Conservation (phyloP, 2,113 vertebrate genomes). For the Ptilorrhoa leucosticta region DNA sequence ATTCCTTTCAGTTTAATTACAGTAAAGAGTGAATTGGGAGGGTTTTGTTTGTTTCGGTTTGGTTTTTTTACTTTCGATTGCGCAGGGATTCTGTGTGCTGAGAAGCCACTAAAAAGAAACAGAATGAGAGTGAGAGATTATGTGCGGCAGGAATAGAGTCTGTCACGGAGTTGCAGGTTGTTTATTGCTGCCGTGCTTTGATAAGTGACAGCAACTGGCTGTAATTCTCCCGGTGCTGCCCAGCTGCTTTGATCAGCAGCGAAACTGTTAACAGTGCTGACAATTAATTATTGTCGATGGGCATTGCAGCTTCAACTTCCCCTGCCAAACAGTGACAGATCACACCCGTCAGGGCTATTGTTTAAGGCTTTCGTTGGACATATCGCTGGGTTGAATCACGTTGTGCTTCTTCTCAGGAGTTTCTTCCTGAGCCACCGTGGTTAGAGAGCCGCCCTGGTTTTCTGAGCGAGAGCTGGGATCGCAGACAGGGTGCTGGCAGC, state of each 20-base stretch:
- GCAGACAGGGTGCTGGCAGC: neutral
- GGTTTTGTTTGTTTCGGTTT: neutral
- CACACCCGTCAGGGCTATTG: neutral
- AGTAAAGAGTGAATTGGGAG: neutral
- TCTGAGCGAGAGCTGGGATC: neutral
- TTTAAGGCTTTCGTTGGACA: neutral
- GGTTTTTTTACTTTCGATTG: neutral
- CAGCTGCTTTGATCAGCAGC: neutral
- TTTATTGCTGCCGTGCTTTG: neutral
- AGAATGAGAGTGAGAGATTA: neutral
- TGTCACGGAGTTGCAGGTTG: neutral
- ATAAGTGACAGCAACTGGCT: neutral
- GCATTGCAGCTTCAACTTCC: neutral
- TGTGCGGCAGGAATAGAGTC: neutral
- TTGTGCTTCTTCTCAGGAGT: neutral
- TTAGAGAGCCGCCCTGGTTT: neutral
- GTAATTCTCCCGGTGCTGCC: neutral
- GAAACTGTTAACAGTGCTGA: conserved; percentile 25
- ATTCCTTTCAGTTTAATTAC: neutral
- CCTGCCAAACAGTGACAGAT: neutral
- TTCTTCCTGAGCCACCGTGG: neutral
- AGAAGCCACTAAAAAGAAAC: neutral
- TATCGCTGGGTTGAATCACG: neutral
- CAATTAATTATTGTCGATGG: neutral
- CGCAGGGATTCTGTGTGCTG: neutral